Conservation (phyloP, 1,140 invertebrate genomes). For the Procambarus clarkii region DNA sequence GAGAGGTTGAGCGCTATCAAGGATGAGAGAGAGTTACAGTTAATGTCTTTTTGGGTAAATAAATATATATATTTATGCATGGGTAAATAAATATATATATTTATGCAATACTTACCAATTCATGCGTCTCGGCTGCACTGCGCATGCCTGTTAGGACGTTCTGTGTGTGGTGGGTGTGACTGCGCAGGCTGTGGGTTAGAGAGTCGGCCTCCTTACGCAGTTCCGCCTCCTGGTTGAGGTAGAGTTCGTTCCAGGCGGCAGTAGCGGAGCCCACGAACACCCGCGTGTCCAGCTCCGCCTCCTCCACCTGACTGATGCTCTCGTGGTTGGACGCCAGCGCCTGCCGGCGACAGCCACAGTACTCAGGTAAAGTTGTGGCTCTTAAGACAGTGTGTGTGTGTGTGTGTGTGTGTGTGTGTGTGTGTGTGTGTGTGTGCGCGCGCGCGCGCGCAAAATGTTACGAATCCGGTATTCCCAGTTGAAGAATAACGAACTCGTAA, state of each 20-base stretch:
- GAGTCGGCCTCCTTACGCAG: conserved; percentile 72
- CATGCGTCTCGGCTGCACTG: conserved; percentile 72
- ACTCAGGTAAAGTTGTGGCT: too few relatives aligned
- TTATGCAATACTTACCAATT: conserved; percentile 50
- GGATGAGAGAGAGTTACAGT: too few relatives aligned
- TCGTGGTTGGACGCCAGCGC: conserved; percentile 67
- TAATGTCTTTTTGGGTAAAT: too few relatives aligned
- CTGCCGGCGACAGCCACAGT: conserved; percentile 3
- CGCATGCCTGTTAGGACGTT: conserved; percentile 71
- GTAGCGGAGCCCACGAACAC: conserved; percentile 66
- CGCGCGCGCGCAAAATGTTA: too few relatives aligned
- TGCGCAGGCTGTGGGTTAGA: conserved; percentile 70
- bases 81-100: too few relatives aligned
- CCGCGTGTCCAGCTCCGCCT: conserved; percentile 71
- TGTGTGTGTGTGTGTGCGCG: too few relatives aligned
- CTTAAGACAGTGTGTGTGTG: too few relatives aligned
- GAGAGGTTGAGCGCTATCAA: too few relatives aligned
- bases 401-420: too few relatives aligned
- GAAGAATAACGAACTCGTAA: too few relatives aligned
- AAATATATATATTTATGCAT: too few relatives aligned
- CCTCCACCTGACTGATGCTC: conserved; percentile 61
- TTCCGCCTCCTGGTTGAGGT: conserved; percentile 72
- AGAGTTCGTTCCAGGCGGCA: conserved; percentile 73
- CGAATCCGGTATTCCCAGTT: too few relatives aligned
- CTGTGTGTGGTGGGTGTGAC: conserved; percentile 72